These are phyloP conservation scores for Anoplophora glabripennis DNA, from an alignment of 1,140 invertebrate genomes.

Conservation along the genomic window DNA sequence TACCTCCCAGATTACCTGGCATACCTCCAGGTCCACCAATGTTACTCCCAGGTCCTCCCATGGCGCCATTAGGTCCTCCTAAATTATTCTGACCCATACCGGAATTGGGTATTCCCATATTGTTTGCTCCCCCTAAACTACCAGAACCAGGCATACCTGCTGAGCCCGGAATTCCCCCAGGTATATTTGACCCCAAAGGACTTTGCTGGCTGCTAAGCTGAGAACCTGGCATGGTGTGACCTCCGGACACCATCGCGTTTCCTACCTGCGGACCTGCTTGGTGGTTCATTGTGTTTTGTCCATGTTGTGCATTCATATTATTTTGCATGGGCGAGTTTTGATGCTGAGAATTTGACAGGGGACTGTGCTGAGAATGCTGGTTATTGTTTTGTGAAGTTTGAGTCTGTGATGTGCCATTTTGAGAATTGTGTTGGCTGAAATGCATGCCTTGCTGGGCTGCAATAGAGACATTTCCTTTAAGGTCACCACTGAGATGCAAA, in stretches of 20 bases:
- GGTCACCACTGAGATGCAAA: slow-evolving; percentile 68
- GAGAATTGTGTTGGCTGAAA: slow-evolving; percentile 58
- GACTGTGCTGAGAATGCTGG: slow-evolving; percentile 30
- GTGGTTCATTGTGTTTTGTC: slow-evolving; percentile 6
- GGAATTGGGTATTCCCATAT: slow-evolving; percentile 2
- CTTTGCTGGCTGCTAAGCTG: slow-evolving; percentile 39
- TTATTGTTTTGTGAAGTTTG: slow-evolving; percentile 41
- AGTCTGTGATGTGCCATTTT: slow-evolving; percentile 40
- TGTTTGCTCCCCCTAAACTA: not conserved
- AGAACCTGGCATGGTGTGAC: not conserved
- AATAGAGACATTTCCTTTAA: slow-evolving; percentile 68
- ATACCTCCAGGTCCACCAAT: slow-evolving; percentile 19
- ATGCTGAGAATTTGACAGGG: slow-evolving; percentile 20
- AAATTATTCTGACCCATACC: slow-evolving; percentile 10
- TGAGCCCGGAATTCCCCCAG: slow-evolving; percentile 18
- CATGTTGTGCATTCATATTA: slow-evolving; percentile 4
- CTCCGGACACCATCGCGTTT: not conserved
- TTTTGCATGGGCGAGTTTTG: slow-evolving; percentile 22
- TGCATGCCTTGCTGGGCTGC: slow-evolving; percentile 77
- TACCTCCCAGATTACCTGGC: slow-evolving; percentile 23
- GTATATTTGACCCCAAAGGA: slow-evolving; percentile 18
- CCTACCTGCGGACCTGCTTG: not conserved
- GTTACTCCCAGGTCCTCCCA: slow-evolving; percentile 10
- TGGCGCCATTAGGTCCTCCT: slow-evolving; percentile 14
- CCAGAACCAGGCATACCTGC: slow-evolving; percentile 8